Evolutionary conservation across 2,797 vertebrate genomes (phyloP), one percentile per base, ranked within the genome.

Genomic region (Gobio occitaniae): DNA sequence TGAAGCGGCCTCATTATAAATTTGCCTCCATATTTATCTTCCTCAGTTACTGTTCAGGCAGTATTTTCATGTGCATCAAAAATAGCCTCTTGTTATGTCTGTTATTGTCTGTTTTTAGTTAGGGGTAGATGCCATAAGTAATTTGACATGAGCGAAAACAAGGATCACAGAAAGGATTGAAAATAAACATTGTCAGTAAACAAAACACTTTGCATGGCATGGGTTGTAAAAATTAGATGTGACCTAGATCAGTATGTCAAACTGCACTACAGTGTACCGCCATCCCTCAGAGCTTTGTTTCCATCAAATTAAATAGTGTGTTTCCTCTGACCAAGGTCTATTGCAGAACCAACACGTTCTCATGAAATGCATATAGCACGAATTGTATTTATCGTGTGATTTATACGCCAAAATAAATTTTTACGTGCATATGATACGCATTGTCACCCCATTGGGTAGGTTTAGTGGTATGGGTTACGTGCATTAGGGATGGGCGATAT

Each of bases 1-100:
- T 72, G 48, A 76, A 32, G 17, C 29, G 32, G 10, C 32, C n/a
- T 56, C 50, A n/a, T 76, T 56, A n/a, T 76, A 56, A 56, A 76
- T 76, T 56, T 76, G 19, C 52, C 19, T 38, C 17, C 50, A 38
- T 76, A 41, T 56, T 56, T 56, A 76, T 76, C 74, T 50, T 76
- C 17, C 29, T 36, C 13, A 12, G 6, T 76, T 38, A 36, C 50
- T 13, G 10, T 21, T 19, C 6, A 4, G 50, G 48, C 48, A n/a
- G 17, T n/a, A 15, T 25, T 17, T 61, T 44, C 19, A 78, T 61
- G 7, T 56, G 74, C 19, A 6, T 76, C 32, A n/a, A 76, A 44
- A 76, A 76, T 56, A 41, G 44, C 13, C 54, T 6, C 12, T 44
- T 77, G 21, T 59, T n/a, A 78, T 78, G 8, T 29, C 61, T 63